Conservation (phyloP, 2,888 invertebrate genomes). For the Caenorhabditis sp. region DNA sequence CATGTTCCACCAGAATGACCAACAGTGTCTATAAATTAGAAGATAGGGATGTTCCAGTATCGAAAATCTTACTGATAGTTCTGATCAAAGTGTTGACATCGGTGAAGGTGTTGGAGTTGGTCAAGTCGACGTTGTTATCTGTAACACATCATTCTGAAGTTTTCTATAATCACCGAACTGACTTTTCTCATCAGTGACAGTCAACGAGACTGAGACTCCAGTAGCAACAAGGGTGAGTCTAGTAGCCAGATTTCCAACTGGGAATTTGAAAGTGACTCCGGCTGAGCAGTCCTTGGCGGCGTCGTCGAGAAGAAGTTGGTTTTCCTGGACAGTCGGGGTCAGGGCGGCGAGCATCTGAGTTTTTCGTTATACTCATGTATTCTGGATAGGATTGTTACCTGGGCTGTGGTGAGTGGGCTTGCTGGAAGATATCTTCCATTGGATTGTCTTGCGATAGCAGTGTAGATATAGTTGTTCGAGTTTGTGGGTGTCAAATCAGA, state of each 20-base stretch:
- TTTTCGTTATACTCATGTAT: neutral
- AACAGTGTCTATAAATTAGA: constrained; percentile 13
- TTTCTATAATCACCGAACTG: neutral
- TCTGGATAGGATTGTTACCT: constrained; percentile 2
- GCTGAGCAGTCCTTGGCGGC: constrained; percentile 54
- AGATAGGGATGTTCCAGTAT: neutral
- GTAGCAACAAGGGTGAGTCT: constrained; percentile 52
- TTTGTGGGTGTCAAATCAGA: constrained; percentile 33
- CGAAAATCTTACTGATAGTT: constrained; percentile 44
- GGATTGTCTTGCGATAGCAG: constrained; percentile 63
- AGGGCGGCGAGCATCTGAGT: constrained; percentile 46
- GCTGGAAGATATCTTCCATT: constrained; percentile 69
- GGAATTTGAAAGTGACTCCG: constrained; percentile 61
- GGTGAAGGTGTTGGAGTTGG: constrained; percentile 31
- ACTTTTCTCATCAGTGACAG: constrained; percentile 45
- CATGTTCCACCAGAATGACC: constrained; percentile 45
- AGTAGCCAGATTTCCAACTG: constrained; percentile 58
- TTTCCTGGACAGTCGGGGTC: constrained; percentile 45
- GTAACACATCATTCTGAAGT: neutral
- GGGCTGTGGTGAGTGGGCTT: constrained; percentile 16
- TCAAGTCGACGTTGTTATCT: constrained; percentile 40
- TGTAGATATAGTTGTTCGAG: constrained; percentile 22
- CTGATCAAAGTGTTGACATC: constrained; percentile 52
- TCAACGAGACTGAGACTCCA: constrained; percentile 40
- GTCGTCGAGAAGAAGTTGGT: constrained; percentile 66